These are phyloP conservation scores for Macrocentrus cingulum DNA, from an alignment of 1,140 invertebrate species.

Conservation along the genomic window DNA sequence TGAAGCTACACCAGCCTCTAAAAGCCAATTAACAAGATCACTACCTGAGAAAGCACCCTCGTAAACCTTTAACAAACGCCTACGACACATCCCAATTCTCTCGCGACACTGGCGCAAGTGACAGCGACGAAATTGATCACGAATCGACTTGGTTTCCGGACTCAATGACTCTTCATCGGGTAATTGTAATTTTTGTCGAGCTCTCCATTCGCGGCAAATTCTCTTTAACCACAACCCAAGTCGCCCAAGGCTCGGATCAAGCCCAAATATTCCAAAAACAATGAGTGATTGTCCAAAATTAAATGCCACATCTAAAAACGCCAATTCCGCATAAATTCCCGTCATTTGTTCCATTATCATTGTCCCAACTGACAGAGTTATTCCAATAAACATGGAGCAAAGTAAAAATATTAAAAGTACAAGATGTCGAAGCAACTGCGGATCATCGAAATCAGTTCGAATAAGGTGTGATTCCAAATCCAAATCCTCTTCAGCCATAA, in stretches of 20 bases:
- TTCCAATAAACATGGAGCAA: constrained; percentile 85
- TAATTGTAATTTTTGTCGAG: constrained; percentile 54
- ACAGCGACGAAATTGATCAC: constrained; percentile 85
- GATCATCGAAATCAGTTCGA: constrained; percentile 59
- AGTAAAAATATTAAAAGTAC: constrained; percentile 79
- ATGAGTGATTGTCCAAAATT: constrained; percentile 88
- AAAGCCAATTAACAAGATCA: constrained; percentile 84
- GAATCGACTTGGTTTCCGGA: constrained; percentile 77
- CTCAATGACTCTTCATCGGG: constrained; percentile 74
- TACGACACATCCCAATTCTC: constrained; percentile 70
- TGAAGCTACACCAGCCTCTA: constrained; percentile 73
- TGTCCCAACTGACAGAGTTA: constrained; percentile 84
- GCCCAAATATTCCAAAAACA: constrained; percentile 82
- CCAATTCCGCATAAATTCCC: constrained; percentile 87
- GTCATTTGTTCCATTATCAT: constrained; percentile 81
- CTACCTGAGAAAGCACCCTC: constrained; percentile 79
- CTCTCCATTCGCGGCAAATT: constrained; percentile 39
- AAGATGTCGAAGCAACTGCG: constrained; percentile 79
- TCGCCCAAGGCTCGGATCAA: constrained; percentile 66
- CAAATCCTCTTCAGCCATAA: constrained; percentile 31
- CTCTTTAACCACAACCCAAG: constrained; percentile 47
- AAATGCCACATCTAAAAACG: constrained; percentile 85
- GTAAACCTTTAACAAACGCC: constrained; percentile 75
- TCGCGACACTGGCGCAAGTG: constrained; percentile 79
- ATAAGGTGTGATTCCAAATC: constrained; percentile 36